Conservation (phyloP, 1,140 invertebrate genomes). For the Drosophila persimilis region DNA sequence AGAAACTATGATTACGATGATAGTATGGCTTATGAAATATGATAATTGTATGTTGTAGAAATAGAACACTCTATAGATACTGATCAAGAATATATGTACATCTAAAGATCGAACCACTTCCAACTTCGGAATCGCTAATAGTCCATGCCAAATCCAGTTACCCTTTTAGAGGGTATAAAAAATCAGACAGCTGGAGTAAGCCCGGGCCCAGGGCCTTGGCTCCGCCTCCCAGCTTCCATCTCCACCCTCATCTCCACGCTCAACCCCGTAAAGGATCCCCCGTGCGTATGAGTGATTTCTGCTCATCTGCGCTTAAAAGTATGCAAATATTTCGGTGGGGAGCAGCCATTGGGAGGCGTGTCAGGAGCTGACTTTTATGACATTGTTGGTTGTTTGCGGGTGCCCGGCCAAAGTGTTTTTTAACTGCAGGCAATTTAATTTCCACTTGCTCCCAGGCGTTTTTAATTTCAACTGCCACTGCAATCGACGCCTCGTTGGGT, state of each 20-base stretch:
- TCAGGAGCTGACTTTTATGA: slow-evolving; percentile 66
- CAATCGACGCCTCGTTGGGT: slow-evolving; percentile 46
- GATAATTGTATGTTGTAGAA: no score
- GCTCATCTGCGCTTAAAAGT: slow-evolving; percentile 74
- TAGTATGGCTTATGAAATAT: no score
- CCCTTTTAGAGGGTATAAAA: slow-evolving; percentile 27
- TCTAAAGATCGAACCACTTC: no score
- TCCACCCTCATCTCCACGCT: neutral
- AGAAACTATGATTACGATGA: no score
- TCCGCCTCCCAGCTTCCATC: slow-evolving; percentile 37
- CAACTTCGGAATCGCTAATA: neutral
- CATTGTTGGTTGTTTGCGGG: slow-evolving; percentile 37
- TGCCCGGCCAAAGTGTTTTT: slow-evolving; percentile 63
- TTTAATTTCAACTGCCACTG: slow-evolving; percentile 60
- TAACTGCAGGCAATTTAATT: slow-evolving; percentile 82
- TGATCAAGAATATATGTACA: no score
- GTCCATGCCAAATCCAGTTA: neutral
- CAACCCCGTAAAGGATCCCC: slow-evolving; percentile 47
- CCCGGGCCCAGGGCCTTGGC: slow-evolving; percentile 48
- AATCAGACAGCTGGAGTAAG: slow-evolving; percentile 65
- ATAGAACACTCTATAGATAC: no score
- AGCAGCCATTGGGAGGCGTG: slow-evolving; percentile 43
- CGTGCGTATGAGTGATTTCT: slow-evolving; percentile 79
- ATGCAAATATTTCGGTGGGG: slow-evolving; percentile 68
- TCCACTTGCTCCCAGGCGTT: slow-evolving; percentile 45